Evolutionary conservation across 2,888 invertebrate genomes (phyloP).

Genomic region (Unio delphinus): DNA sequence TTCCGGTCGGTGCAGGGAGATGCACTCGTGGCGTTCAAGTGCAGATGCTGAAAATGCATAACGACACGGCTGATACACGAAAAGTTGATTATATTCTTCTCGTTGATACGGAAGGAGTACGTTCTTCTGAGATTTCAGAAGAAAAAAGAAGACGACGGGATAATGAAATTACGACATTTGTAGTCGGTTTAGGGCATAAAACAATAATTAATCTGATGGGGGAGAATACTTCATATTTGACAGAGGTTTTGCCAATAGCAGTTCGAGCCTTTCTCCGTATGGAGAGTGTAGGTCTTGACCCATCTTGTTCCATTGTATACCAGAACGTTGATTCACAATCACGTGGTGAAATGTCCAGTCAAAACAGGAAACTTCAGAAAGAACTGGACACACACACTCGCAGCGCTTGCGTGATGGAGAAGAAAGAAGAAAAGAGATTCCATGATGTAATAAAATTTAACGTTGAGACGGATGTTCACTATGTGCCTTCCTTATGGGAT

Average conservation of each 20-base stretch:
- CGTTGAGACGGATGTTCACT: background rate
- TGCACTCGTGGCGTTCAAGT: slow-evolving; percentile 13
- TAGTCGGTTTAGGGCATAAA: slow-evolving; percentile 2
- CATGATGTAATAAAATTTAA: slow-evolving; percentile 11
- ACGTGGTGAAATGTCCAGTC: too few species aligned
- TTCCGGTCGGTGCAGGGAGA: slow-evolving; percentile 13
- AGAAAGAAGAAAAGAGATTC: slow-evolving; percentile 1
- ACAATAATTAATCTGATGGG: slow-evolving; percentile 6
- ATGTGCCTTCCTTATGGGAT: slow-evolving; percentile 9
- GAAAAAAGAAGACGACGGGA: slow-evolving; percentile 1
- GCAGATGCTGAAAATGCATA: slow-evolving; percentile 5
- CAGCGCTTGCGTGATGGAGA: slow-evolving; percentile 4
- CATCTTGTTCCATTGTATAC: slow-evolving; percentile 8
- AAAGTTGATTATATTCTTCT: slow-evolving; percentile 10
- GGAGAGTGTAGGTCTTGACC: background rate
- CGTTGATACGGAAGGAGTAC: slow-evolving; percentile 14
- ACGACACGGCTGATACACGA: background rate
- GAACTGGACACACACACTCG: too few species aligned
- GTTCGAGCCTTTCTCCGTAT: slow-evolving; percentile 1
- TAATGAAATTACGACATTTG: slow-evolving; percentile 9
- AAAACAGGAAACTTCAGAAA: too few species aligned
- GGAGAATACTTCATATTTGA: slow-evolving; percentile 4
- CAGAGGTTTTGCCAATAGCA: slow-evolving; percentile 7
- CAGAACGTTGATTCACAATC: slow-evolving; percentile 9
- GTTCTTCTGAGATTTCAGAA: slow-evolving; percentile 6